Conservation (phyloP, 92 coral and sea anemone species). For the Scolanthus callimorphus region DNA sequence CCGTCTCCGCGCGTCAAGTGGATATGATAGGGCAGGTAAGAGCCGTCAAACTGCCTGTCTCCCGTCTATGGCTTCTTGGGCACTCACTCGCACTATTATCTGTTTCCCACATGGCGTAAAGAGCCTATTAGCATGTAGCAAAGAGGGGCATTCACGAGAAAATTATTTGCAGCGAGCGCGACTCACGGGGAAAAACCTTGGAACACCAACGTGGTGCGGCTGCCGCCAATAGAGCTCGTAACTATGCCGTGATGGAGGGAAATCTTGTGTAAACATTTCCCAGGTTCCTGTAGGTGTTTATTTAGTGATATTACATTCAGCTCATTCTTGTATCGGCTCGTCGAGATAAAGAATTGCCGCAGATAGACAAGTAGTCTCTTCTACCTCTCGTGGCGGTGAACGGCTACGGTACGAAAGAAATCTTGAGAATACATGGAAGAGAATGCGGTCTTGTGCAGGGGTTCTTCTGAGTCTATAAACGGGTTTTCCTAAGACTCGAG, state of each 20-base stretch:
- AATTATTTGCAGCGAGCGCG: background rate
- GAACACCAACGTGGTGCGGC: too few species aligned
- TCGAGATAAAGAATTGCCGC: background rate
- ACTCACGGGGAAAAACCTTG: background rate
- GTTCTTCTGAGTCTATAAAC: background rate
- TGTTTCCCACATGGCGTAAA: slow-evolving; percentile 2
- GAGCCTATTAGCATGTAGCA: background rate
- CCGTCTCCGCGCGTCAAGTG: slow-evolving; percentile 1
- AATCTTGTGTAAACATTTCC: slow-evolving; percentile 10
- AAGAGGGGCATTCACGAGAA: background rate
- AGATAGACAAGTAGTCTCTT: slow-evolving; percentile 1
- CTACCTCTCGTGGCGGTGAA: background rate
- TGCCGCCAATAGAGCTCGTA: too few species aligned
- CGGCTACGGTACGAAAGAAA: background rate
- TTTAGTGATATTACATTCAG: slow-evolving; percentile 17
- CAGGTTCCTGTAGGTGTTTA: slow-evolving; percentile 11
- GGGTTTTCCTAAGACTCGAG: background rate
- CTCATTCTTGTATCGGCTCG: slow-evolving; percentile 13
- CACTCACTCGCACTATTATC: background rate
- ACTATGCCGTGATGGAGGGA: slow-evolving; percentile 5
- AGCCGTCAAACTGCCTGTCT: slow-evolving; percentile 22
- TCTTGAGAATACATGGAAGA: background rate
- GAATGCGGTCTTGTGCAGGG: too few species aligned
- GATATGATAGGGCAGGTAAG: slow-evolving; percentile 1
- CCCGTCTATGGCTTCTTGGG: background rate